Conservation (phyloP, 2,113 vertebrate species). For the Potamarius usumacintae region DNA sequence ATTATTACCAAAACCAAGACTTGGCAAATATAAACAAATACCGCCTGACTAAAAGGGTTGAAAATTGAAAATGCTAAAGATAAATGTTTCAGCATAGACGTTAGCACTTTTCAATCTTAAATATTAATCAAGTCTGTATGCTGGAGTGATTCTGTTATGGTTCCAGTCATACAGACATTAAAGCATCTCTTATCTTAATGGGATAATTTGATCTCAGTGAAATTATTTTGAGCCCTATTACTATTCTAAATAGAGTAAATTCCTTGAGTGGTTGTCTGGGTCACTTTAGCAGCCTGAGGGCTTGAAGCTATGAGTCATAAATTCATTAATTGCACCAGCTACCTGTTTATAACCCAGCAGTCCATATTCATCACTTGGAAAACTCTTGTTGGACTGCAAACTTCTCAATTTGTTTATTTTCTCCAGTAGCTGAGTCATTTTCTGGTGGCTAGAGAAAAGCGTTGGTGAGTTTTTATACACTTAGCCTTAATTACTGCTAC, state of each 20-base stretch:
- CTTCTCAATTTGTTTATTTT: neutral
- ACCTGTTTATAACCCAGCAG: conserved; percentile 18
- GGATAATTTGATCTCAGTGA: neutral
- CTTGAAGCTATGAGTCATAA: conserved; percentile 35
- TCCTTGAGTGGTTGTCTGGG: conserved; percentile 16
- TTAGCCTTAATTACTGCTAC: neutral
- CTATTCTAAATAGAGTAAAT: conserved; percentile 16
- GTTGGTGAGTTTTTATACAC: neutral
- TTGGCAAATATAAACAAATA: no score
- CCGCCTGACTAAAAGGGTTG: no score
- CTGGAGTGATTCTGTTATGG: neutral
- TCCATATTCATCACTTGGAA: conserved; percentile 4
- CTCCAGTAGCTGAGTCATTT: conserved; percentile 3
- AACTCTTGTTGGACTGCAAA: neutral
- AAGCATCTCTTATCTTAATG: neutral
- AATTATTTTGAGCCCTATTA: neutral
- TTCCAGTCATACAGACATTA: neutral
- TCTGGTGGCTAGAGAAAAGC: neutral
- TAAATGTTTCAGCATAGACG: neutral
- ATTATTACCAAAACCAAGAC: no score
- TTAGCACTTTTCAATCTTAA: neutral
- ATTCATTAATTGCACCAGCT: conserved; percentile 25
- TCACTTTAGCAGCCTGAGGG: neutral
- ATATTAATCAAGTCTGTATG: neutral
- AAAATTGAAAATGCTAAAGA: neutral